Evolutionary conservation across 2,888 invertebrate species (phyloP), one percentile per base, ranked within the genome.

Genomic region (Trichacis sp.): DNA sequence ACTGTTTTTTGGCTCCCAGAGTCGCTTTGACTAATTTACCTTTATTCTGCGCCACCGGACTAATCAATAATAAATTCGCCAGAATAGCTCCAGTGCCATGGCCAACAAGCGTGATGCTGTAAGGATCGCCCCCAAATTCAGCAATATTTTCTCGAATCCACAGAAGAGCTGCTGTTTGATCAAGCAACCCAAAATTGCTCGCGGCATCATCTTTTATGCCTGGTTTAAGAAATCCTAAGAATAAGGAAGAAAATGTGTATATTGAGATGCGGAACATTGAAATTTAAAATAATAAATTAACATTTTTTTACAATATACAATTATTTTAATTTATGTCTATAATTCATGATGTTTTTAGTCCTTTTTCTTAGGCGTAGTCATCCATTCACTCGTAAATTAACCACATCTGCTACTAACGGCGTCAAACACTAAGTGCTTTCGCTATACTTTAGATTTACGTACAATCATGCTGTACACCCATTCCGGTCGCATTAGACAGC

Each of bases 11-110:
- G n/a, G n/a, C n/a, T n/a, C n/a, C n/a, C n/a, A n/a, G n/a, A n/a
- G n/a, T n/a, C n/a, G n/a, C n/a, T n/a, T n/a, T n/a, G n/a, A n/a
- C 24, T 24, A 8, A 20, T 45, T 78, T 74, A 85, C 86, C 78
- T 82, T 83, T 83, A 56, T 80, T 83, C 64, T 79, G 89, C 47
- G 91, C 89, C 70, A 94, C 93, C 1, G 97, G 96, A 17, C 98
- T 97, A 60, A 97, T 89, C 91, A 97, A 94, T 45, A 99, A 88
- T 69, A 96, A 91, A 85, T 96, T 96, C 71, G 96, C 94, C 77
- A 96, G 93, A 1, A 96, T 95, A 0, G 97, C 98, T 0, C 98
- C 98, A 11, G 95, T 94, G 6, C 96, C 96, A 79, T 98, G 97
- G 0, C 98, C 98, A 88, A 97, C 91, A 50, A 98, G 85, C 0